Percentiles rank a stretch among this genome's conserved stretches.
Conservation (phyloP, 1,140 invertebrate species). For the Hyles euphorbiae region DNA sequence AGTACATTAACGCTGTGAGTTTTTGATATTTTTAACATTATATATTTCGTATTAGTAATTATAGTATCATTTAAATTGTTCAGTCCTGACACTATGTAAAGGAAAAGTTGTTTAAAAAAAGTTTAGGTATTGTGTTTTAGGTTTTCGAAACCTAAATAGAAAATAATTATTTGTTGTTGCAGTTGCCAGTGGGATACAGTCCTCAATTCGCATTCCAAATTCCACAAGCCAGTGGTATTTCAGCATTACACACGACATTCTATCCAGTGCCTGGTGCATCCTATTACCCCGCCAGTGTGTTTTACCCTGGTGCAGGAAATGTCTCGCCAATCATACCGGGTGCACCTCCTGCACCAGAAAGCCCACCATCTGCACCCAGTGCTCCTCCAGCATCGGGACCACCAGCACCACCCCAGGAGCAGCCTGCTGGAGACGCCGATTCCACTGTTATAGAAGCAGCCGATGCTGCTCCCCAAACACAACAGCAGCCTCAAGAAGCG, state of each 20-base stretch:
- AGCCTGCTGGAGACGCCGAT: constrained; percentile 49
- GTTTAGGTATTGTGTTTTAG: too few relatives aligned
- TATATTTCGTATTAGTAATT: too few relatives aligned
- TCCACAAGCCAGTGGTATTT: constrained; percentile 30
- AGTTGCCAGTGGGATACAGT: constrained; percentile 31
- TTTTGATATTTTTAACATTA: neutral
- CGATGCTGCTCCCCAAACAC: constrained; percentile 37
- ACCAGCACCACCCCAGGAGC: constrained; percentile 8
- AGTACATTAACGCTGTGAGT: constrained; percentile 58
- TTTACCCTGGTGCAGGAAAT: constrained; percentile 25
- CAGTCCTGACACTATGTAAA: too few relatives aligned
- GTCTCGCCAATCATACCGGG: constrained; percentile 6
- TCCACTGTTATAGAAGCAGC: constrained; percentile 59
- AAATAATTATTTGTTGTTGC: constrained; percentile 34
- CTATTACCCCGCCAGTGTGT: constrained; percentile 34
- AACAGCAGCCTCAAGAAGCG: constrained; percentile 16
- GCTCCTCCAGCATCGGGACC: constrained; percentile 10
- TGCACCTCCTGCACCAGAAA: constrained; percentile 9
- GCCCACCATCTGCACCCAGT: constrained; percentile 12
- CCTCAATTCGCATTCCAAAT: constrained; percentile 46
- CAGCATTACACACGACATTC: constrained; percentile 26
- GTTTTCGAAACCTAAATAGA: too few relatives aligned
- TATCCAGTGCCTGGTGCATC: constrained; percentile 31
- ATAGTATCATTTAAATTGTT: too few relatives aligned
- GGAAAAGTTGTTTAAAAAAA: too few relatives aligned